Conservation (phyloP, 2,797 vertebrate genomes). For the Bradypodion ventrale region DNA sequence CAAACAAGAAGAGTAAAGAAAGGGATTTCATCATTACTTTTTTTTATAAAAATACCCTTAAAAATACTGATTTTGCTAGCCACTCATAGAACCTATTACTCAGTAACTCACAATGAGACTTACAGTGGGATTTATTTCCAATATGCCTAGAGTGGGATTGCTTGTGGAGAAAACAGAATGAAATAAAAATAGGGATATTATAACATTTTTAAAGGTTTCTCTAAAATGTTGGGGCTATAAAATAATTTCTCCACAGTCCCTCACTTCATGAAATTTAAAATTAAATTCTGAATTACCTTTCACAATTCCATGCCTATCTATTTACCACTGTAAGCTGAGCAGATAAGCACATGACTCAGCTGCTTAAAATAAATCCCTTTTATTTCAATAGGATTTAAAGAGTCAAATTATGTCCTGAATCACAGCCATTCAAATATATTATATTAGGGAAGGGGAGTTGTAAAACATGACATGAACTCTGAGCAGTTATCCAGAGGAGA, state of each 20-base stretch:
- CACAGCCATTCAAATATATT: background rate
- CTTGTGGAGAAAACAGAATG: slow-evolving; percentile 45
- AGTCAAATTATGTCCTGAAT: background rate
- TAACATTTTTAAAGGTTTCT: slow-evolving; percentile 58
- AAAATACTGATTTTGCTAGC: too few relatives aligned
- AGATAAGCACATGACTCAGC: slow-evolving; percentile 20
- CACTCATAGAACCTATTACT: background rate
- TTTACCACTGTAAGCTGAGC: slow-evolving; percentile 67
- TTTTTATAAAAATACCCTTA: background rate
- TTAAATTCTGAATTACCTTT: slow-evolving; percentile 65
- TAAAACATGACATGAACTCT: slow-evolving; percentile 55
- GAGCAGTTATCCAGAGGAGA: slow-evolving; percentile 52
- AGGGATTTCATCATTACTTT: background rate
- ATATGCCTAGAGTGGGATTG: background rate
- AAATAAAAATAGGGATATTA: slow-evolving; percentile 37
- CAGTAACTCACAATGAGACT: background rate
- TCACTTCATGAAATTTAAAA: slow-evolving; percentile 67
- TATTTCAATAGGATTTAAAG: background rate
- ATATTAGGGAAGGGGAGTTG: slow-evolving; percentile 53
- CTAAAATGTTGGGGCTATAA: slow-evolving; percentile 63
- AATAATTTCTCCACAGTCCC: slow-evolving; percentile 64
- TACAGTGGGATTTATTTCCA: background rate
- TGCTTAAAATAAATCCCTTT: slow-evolving; percentile 10
- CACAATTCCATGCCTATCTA: slow-evolving; percentile 61
- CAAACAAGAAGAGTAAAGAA: background rate